Evolutionary conservation across 2,797 vertebrate genomes (phyloP).

Genomic region (Notolabrus celidotus): DNA sequence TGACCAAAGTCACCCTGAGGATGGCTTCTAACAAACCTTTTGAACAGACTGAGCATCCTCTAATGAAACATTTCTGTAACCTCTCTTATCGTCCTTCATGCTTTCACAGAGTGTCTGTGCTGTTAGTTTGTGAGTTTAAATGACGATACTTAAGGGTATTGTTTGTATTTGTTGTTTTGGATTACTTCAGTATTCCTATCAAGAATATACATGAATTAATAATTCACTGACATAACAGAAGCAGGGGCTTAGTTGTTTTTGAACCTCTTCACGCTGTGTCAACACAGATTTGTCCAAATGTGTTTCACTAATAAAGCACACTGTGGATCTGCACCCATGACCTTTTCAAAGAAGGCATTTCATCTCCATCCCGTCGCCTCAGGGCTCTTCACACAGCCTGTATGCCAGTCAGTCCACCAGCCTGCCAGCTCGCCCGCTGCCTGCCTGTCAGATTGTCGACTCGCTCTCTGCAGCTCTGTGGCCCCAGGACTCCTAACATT

Average conservation of each 20-base stretch:
- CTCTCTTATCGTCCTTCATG: constrained; percentile 2
- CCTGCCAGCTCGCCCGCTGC: constrained; percentile 34
- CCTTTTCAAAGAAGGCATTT: constrained; percentile 58
- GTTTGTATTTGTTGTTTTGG: constrained; percentile 19
- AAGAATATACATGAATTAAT: constrained; percentile 9
- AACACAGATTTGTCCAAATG: constrained; percentile 45
- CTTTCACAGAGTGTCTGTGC: neutral
- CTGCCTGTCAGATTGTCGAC: constrained; percentile 49
- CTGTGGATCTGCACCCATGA: constrained; percentile 43
- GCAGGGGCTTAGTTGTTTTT: constrained; percentile 42
- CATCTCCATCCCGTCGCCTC: constrained; percentile 20
- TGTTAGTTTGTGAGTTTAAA: constrained; percentile 22
- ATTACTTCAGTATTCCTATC: constrained; percentile 1
- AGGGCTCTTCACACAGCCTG: constrained; percentile 32
- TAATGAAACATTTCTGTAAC: constrained; percentile 4
- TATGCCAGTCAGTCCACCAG: constrained; percentile 48
- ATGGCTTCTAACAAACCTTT: constrained; percentile 25
- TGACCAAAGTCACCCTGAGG: constrained; percentile 63
- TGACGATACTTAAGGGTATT: constrained; percentile 11
- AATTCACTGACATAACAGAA: constrained; percentile 21
- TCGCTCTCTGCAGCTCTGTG: constrained; percentile 28
- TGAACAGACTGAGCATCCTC: constrained; percentile 26
- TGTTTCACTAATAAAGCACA: constrained; percentile 47
- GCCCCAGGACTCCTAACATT: constrained; percentile 37
- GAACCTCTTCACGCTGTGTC: constrained; percentile 38